Conservation (phyloP, 2,797 vertebrate genomes). For the Silurus aristotelis region DNA sequence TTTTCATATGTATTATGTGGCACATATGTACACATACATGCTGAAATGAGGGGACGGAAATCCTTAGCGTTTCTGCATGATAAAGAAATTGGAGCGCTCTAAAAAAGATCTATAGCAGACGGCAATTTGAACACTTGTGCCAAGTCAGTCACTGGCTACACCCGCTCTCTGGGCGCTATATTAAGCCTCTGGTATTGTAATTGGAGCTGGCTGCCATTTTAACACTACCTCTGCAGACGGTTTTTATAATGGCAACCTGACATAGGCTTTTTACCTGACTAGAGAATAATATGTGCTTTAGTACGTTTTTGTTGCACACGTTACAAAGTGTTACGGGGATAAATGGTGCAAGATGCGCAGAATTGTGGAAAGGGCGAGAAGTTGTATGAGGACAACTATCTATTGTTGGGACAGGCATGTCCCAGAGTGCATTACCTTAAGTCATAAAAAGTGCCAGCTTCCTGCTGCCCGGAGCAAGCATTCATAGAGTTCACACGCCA, state of each 20-base stretch:
- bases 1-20: background rate
- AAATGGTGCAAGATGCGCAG: background rate
- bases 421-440: background rate
- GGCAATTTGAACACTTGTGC: background rate
- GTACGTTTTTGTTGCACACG: background rate
- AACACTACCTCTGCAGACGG: conserved; percentile 18
- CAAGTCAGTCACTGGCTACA: conserved; percentile 9
- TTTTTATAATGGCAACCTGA: conserved; percentile 38
- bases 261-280: conserved; percentile 8
- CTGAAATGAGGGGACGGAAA: background rate
- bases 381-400: background rate
- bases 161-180: conserved; percentile 22
- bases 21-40: background rate
- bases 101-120: background rate
- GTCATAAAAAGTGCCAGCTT: conserved; percentile 32
- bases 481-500: background rate
- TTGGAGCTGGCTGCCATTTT: conserved; percentile 39
- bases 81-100: background rate
- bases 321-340: background rate
- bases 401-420: conserved; percentile 32
- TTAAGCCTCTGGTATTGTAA: conserved; percentile 47
- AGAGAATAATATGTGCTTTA: background rate
- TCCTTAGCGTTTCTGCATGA: background rate
- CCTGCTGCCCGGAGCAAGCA: background rate
- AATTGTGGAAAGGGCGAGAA: background rate